These are phyloP conservation scores for Dicrostonyx torquatus DNA, from an alignment of 2,797 vertebrate genomes.

Conservation along the genomic window DNA sequence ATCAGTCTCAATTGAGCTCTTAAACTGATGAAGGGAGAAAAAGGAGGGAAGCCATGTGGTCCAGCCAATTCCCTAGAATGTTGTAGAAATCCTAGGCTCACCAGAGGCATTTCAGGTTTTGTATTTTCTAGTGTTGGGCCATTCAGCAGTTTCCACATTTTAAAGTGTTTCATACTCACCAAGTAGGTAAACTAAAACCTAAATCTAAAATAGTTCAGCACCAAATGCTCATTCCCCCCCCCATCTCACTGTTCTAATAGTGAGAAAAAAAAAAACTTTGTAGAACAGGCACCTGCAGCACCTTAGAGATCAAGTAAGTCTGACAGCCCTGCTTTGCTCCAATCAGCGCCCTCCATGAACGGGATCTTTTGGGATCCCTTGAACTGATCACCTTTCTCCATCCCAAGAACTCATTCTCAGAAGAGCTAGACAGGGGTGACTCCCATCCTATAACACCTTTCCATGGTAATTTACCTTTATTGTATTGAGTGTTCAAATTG, in stretches of 20 bases:
- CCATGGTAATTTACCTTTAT: neutral
- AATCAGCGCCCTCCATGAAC: neutral
- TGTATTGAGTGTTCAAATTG: neutral
- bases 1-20: accelerated
- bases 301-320: neutral
- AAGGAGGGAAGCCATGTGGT: neutral
- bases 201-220: neutral
- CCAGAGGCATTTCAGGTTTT: neutral
- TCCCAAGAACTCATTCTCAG: neutral
- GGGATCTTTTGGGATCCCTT: neutral
- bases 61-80: neutral
- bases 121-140: neutral
- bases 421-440: neutral
- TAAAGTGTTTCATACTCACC: neutral
- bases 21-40: neutral
- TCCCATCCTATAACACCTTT: neutral
- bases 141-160: neutral
- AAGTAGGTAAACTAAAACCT: neutral
- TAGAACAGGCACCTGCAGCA: neutral
- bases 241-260: neutral
- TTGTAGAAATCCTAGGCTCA: neutral
- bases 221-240: neutral
- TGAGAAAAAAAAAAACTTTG: neutral
- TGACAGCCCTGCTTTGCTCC: neutral
- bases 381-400: neutral